A percentile compares a stretch with the other conserved stretches of the same genome.
Evolutionary conservation across 2,797 vertebrate genomes (phyloP).

Genomic region (Chelidonichthys spinosus): DNA sequence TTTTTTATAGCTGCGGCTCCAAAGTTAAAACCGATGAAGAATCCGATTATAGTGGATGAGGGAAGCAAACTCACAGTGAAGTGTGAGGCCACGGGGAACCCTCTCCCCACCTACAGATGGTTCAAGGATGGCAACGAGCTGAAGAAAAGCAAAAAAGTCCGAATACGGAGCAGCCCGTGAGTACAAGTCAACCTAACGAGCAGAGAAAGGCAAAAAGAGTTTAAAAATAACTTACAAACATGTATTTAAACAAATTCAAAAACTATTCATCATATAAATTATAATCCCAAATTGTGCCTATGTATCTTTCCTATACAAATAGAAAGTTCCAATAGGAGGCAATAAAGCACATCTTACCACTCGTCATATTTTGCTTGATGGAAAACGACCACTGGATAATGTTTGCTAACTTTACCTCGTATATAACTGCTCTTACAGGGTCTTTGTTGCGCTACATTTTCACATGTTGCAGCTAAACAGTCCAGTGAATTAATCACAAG

Average conservation of each 20-base stretch:
- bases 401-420: conserved; percentile 2
- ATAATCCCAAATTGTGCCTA: background rate
- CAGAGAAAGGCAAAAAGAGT: conserved; percentile 24
- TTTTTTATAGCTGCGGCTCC: conserved; percentile 86
- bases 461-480: background rate
- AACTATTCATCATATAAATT: conserved; percentile 2
- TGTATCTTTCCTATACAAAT: conserved; percentile 2
- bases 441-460: background rate
- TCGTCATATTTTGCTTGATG: background rate
- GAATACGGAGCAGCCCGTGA: conserved; percentile 91
- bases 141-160: conserved; percentile 91
- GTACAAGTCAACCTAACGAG: conserved; percentile 69
- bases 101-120: conserved; percentile 92
- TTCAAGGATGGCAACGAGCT: conserved; percentile 96
- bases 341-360: background rate
- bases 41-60: conserved; percentile 87
- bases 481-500: background rate
- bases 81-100: conserved; percentile 93
- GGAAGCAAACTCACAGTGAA: conserved; percentile 91
- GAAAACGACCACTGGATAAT: conserved; percentile 9
- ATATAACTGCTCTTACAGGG: background rate
- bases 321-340: conserved; percentile 7
- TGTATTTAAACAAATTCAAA: conserved; percentile 6
- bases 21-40: conserved; percentile 93
- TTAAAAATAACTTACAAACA: background rate